Evolutionary conservation across 2,888 invertebrate species (phyloP).

Genomic region (Dicycla oo): DNA sequence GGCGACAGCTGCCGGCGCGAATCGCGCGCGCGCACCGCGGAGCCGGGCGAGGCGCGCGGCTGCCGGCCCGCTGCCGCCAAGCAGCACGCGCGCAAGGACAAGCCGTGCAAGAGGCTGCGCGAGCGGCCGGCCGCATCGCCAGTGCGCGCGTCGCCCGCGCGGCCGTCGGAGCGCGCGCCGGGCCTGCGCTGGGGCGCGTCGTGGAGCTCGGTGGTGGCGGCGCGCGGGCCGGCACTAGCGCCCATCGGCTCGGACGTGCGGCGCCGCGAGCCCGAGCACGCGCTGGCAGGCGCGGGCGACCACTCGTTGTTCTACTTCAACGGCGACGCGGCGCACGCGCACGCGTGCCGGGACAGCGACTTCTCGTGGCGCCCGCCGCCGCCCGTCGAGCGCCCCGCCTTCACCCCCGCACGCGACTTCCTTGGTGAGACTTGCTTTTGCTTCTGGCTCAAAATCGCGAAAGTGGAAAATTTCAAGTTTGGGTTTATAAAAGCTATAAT

Average conservation of each 20-base stretch:
- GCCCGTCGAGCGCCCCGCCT: slow-evolving; percentile 53
- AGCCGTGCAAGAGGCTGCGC: slow-evolving; percentile 51
- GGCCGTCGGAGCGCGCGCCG: slow-evolving; percentile 63
- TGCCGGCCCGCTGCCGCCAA: slow-evolving; percentile 34
- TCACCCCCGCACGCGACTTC: slow-evolving; percentile 67
- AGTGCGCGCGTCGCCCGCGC: slow-evolving; percentile 43
- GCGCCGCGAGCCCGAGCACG: slow-evolving; percentile 70
- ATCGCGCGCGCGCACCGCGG: slow-evolving; percentile 60
- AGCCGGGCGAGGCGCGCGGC: slow-evolving; percentile 60
- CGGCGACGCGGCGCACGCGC: slow-evolving; percentile 63
- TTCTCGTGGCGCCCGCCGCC: slow-evolving; percentile 63
- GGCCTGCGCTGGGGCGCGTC: slow-evolving; percentile 79
- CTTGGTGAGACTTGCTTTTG: slow-evolving; percentile 65
- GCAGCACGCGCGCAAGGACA: slow-evolving; percentile 56
- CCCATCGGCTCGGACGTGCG: slow-evolving; percentile 84
- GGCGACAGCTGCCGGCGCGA: slow-evolving; percentile 54
- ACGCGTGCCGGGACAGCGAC: slow-evolving; percentile 56
- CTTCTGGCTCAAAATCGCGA: neutral
- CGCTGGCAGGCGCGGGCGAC: slow-evolving; percentile 58
- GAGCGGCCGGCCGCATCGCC: slow-evolving; percentile 40
- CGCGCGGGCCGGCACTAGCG: slow-evolving; percentile 73
- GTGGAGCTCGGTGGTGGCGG: slow-evolving; percentile 84
- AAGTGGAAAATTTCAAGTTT: neutral
- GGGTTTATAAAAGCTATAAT: neutral
- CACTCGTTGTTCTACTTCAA: slow-evolving; percentile 76